Percentiles rank a stretch among this genome's conserved stretches.
Conservation (phyloP, 2,888 invertebrate species). For the Gibbula magus region DNA sequence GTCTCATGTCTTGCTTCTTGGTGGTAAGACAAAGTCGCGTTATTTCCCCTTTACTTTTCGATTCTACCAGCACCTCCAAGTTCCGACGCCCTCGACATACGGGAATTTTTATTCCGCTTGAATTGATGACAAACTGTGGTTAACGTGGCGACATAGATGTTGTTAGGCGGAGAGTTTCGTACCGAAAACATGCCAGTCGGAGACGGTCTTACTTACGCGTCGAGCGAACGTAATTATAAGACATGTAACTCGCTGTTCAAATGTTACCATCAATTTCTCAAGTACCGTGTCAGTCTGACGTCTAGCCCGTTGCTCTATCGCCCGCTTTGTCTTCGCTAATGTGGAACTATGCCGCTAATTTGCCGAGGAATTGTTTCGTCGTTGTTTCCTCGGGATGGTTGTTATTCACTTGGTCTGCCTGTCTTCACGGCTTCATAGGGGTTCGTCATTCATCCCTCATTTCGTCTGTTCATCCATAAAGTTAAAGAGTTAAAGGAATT, state of each 20-base stretch:
- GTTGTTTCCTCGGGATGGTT: neutral
- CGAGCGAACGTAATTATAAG: constrained; percentile 7
- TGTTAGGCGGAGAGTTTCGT: neutral
- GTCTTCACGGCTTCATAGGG: neutral
- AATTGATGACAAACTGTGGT: constrained; percentile 1
- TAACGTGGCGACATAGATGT: constrained; percentile 1
- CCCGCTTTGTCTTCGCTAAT: constrained; percentile 14
- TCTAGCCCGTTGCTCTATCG: neutral
- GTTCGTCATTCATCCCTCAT: neutral
- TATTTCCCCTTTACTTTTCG: too few species aligned
- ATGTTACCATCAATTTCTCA: constrained; percentile 22
- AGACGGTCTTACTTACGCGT: neutral
- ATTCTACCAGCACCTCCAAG: neutral
- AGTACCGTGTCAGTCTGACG: neutral
- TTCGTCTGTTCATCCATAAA: neutral
- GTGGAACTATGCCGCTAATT: constrained; percentile 20
- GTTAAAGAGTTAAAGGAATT: neutral
- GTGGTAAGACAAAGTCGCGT: too few species aligned
- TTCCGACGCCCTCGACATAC: neutral
- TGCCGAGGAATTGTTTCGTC: constrained; percentile 7
- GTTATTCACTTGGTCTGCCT: neutral
- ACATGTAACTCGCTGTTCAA: constrained; percentile 20
- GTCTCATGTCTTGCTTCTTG: neutral
- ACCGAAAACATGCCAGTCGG: constrained; percentile 19
- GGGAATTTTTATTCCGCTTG: constrained; percentile 5